Evolutionary conservation across 2,113 vertebrate species (phyloP).

Genomic region (Cynocephalus volans): DNA sequence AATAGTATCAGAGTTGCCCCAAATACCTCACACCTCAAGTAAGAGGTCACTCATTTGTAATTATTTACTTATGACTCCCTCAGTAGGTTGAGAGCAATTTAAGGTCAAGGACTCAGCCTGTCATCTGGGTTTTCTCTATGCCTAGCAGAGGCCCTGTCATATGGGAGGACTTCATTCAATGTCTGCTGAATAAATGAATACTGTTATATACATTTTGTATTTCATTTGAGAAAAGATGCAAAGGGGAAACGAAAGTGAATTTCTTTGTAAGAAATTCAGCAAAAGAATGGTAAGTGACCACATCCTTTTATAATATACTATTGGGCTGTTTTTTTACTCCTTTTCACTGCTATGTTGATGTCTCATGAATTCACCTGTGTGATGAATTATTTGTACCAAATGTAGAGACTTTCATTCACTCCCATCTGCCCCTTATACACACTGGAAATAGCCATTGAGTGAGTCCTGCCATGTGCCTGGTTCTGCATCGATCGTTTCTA

Average conservation of each 20-base stretch:
- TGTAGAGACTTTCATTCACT: background rate
- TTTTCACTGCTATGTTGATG: background rate
- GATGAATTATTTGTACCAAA: background rate
- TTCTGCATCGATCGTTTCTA: background rate
- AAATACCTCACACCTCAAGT: background rate
- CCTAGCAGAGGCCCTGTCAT: too few relatives aligned
- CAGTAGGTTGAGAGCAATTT: background rate
- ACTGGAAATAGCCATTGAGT: background rate
- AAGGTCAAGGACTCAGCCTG: background rate
- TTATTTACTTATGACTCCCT: background rate
- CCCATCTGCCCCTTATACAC: background rate
- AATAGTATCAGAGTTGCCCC: background rate
- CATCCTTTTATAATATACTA: background rate
- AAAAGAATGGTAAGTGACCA: background rate
- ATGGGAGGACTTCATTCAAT: background rate
- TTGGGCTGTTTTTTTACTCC: background rate
- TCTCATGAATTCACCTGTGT: background rate
- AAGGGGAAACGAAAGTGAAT: background rate
- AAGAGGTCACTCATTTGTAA: background rate
- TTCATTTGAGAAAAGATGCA: background rate
- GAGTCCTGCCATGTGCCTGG: background rate
- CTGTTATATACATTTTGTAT: background rate
- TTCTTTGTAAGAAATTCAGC: slow-evolving; percentile 12
- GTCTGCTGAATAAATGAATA: background rate
- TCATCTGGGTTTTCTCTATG: background rate